These are phyloP conservation scores for Aquatica leii DNA, from an alignment of 2,888 invertebrate species.

Conservation along the genomic window DNA sequence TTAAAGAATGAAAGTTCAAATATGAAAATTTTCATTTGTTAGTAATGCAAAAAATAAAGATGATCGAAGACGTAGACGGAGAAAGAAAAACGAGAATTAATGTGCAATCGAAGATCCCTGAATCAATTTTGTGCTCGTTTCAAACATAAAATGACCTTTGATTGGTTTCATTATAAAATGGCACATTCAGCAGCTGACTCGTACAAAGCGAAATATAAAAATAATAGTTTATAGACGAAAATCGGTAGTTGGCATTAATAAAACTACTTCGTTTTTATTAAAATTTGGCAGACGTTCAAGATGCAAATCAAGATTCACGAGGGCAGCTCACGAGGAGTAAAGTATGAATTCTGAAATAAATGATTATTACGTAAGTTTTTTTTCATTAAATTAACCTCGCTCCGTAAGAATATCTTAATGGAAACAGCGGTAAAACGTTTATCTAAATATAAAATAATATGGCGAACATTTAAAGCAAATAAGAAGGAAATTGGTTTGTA, in stretches of 20 bases:
- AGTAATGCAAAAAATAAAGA: not conserved
- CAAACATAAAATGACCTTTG: constrained; percentile 36
- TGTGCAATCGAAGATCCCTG: constrained; percentile 32
- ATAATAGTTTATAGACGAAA: constrained; percentile 21
- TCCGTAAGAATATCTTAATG: no score
- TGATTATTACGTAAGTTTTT: no score
- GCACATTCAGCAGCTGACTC: constrained; percentile 22
- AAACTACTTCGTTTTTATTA: constrained; percentile 23
- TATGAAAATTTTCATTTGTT: constrained; percentile 9
- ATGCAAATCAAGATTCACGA: constrained; percentile 26
- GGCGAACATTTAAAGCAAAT: no score
- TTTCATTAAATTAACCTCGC: no score
- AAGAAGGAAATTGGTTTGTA: no score
- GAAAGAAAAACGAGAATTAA: constrained; percentile 17
- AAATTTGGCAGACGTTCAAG: constrained; percentile 28
- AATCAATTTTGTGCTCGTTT: constrained; percentile 31
- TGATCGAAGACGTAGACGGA: not conserved
- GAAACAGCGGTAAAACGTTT: no score
- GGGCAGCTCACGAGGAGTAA: constrained; percentile 11
- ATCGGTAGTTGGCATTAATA: constrained; percentile 19
- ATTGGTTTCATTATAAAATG: constrained; percentile 39
- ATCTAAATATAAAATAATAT: no score
- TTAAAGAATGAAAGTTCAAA: constrained; percentile 16
- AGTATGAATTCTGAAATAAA: no score
- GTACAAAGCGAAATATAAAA: constrained; percentile 2